phyloP scores from a whole-genome alignment of 23 tunicate species.

The Halocynthia roretzi region DNA sequence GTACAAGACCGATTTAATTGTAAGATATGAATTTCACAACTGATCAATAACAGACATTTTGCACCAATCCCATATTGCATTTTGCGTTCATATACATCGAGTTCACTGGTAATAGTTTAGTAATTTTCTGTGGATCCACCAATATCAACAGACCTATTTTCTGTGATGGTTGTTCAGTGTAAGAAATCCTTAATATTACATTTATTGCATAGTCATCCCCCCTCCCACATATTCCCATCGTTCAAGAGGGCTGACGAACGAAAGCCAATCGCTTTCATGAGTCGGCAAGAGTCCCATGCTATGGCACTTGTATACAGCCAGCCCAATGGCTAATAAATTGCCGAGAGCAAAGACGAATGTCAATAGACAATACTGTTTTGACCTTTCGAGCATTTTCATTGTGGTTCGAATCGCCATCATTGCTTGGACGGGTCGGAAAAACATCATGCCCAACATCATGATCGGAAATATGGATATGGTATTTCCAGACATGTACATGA shows the following conservation, averaged over 20 bases:
- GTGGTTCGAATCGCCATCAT: slow-evolving; percentile 72
- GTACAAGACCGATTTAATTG: no score
- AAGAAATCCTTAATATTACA: no score
- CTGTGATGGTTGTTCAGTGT: no score
- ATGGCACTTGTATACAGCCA: slow-evolving; percentile 93
- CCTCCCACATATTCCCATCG: slow-evolving; percentile 66
- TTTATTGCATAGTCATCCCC: slow-evolving; percentile 16
- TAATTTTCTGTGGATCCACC: no score
- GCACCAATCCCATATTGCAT: no score
- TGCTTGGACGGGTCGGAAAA: slow-evolving; percentile 84
- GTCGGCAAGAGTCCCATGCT: slow-evolving; percentile 96
- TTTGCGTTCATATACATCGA: no score
- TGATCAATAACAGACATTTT: no score
- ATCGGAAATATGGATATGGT: slow-evolving; percentile 96
- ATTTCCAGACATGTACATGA: slow-evolving; percentile 98
- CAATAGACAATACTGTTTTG: slow-evolving; percentile 60
- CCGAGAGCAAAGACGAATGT: slow-evolving; percentile 73
- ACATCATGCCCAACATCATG: slow-evolving; percentile 99
- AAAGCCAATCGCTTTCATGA: slow-evolving; percentile 94
- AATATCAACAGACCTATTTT: no score
- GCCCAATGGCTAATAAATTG: slow-evolving; percentile 62
- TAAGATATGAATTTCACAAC: no score
- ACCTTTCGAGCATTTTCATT: slow-evolving; percentile 55
- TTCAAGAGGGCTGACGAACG: slow-evolving; percentile 61
- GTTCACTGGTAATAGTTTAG: no score